A percentile compares a stretch with the other conserved stretches of the same genome.
phyloP scores from a whole-genome alignment of 2,797 vertebrate genomes.

The Alcedo quadribrachys region DNA sequence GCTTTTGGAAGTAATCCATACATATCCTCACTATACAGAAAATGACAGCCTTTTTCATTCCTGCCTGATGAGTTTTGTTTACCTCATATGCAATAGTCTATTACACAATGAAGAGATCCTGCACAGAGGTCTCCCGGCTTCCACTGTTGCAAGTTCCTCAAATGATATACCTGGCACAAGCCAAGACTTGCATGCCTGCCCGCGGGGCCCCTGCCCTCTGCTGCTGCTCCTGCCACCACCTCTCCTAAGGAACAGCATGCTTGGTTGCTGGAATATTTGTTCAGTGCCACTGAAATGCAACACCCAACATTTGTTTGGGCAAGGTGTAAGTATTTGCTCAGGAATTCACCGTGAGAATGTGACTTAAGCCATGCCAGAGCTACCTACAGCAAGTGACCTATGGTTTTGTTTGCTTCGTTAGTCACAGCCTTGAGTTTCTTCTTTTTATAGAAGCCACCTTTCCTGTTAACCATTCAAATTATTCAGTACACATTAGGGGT shows the following conservation, averaged over 20 bases:
- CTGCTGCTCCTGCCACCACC: background rate
- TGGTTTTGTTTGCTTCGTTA: slow-evolving; percentile 26
- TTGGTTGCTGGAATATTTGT: slow-evolving; percentile 35
- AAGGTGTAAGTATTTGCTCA: slow-evolving; percentile 77
- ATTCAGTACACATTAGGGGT: rapidly evolving
- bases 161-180: background rate
- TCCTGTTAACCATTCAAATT: background rate
- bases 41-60: background rate
- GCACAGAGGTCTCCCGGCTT: background rate
- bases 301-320: slow-evolving; percentile 75
- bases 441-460: slow-evolving; percentile 35
- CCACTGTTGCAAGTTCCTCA: background rate
- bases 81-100: rapidly evolving
- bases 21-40: background rate
- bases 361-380: slow-evolving; percentile 66
- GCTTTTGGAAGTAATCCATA: background rate
- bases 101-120: background rate
- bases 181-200: background rate
- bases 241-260: background rate
- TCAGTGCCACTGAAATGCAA: slow-evolving; percentile 23
- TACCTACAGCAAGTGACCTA: slow-evolving; percentile 44
- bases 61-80: background rate
- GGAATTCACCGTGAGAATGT: slow-evolving; percentile 76
- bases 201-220: background rate
- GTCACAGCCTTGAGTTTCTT: slow-evolving; percentile 20